Evolutionary conservation across 2,797 vertebrate genomes (phyloP).

Genomic region (Hozukius guyotensis): DNA sequence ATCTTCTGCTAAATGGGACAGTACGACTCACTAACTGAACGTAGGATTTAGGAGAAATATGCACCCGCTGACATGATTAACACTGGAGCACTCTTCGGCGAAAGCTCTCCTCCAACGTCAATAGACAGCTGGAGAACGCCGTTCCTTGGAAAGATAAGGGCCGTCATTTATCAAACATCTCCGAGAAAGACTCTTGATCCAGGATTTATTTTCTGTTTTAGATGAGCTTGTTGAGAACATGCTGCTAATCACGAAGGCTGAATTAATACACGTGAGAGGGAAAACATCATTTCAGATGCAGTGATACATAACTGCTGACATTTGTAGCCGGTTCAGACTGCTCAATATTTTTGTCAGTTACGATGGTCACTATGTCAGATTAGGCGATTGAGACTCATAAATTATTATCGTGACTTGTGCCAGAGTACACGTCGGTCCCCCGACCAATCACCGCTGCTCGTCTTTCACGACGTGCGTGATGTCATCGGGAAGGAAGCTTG

Average conservation of each 20-base stretch:
- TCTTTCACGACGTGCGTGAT: no score
- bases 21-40: not conserved
- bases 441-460: not conserved
- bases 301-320: not conserved
- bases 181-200: constrained; percentile 32
- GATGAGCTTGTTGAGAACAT: constrained; percentile 5
- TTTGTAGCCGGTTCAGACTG: not conserved
- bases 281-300: constrained; percentile 11
- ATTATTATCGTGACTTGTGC: no score
- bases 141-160: constrained; percentile 15
- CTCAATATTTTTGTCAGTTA: no score
- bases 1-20: constrained; percentile 45
- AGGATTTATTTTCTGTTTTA: constrained; percentile 38
- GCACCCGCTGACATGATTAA: constrained; percentile 22
- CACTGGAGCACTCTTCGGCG: not conserved
- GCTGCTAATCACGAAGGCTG: constrained; percentile 28
- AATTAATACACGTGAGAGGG: constrained; percentile 15
- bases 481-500: no score
- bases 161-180: constrained; percentile 43
- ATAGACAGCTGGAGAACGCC: not conserved
- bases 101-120: not conserved
- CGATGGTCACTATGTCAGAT: not conserved
- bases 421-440: no score
- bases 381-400: no score
- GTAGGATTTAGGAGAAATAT: constrained; percentile 2